Evolutionary conservation across 2,888 invertebrate genomes (phyloP).

Genomic region (Euzophera pinguis): DNA sequence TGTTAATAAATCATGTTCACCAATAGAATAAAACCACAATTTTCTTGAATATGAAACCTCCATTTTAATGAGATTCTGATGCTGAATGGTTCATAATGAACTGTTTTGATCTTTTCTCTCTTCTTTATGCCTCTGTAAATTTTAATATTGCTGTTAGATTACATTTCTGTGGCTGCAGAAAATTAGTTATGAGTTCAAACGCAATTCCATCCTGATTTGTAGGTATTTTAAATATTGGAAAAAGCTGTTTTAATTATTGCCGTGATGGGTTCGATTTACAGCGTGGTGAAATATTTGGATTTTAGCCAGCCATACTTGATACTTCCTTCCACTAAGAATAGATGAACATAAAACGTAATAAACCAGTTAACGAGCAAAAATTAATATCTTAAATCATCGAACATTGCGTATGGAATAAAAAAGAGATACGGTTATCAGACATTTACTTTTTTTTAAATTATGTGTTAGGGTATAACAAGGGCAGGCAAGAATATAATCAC

Average conservation of each 20-base stretch:
- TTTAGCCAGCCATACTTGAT: too few relatives aligned
- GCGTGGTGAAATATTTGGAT: too few relatives aligned
- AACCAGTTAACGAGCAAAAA: too few relatives aligned
- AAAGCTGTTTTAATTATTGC: neutral
- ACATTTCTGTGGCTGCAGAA: neutral
- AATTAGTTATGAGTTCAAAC: neutral
- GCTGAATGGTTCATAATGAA: constrained; percentile 4
- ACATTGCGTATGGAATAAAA: too few relatives aligned
- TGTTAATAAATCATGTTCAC: neutral
- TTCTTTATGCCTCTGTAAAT: neutral
- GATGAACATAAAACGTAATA: too few relatives aligned
- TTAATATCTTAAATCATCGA: too few relatives aligned
- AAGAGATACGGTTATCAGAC: too few relatives aligned
- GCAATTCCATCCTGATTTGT: neutral
- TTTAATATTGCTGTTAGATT: neutral
- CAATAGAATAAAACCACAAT: neutral
- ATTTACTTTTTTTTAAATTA: too few relatives aligned
- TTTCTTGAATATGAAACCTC: neutral
- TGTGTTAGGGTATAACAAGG: too few relatives aligned
- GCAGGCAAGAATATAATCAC: too few relatives aligned
- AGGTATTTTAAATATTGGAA: neutral
- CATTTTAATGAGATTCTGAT: neutral
- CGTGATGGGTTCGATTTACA: too few relatives aligned
- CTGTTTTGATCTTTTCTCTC: neutral
- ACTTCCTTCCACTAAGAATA: too few relatives aligned